A percentile compares a stretch with the other conserved stretches of the same genome.
phyloP scores from a whole-genome alignment of 1,140 invertebrate genomes.

The Cydia splendana region DNA sequence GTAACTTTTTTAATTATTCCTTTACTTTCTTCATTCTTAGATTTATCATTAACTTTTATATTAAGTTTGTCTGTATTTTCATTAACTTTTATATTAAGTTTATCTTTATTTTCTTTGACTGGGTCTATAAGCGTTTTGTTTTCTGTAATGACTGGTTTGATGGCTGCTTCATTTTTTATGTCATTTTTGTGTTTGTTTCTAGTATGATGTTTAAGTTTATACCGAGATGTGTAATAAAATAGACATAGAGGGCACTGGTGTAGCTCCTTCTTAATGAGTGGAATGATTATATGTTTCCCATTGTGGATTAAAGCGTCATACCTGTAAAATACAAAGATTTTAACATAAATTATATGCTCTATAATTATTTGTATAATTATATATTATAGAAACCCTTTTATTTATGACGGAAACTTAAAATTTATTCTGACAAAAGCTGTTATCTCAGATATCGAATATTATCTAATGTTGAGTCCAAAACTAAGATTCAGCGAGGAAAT shows the following conservation, averaged over 20 bases:
- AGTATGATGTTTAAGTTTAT: conserved; percentile 38
- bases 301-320: conserved; percentile 53
- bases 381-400: too few relatives aligned
- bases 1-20: background rate
- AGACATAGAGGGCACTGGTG: conserved; percentile 44
- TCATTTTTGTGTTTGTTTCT: conserved; percentile 32
- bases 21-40: background rate
- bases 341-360: too few relatives aligned
- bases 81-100: too few relatives aligned
- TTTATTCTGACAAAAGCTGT: too few relatives aligned
- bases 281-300: conserved; percentile 59
- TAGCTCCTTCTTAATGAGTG: conserved; percentile 43
- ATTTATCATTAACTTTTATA: background rate
- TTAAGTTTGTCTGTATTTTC: background rate
- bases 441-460: too few relatives aligned
- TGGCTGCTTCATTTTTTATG: background rate
- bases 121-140: background rate
- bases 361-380: too few relatives aligned
- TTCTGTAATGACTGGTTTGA: background rate
- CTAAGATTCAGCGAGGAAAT: too few relatives aligned
- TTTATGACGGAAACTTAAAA: too few relatives aligned
- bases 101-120: background rate
- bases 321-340: conserved; percentile 46
- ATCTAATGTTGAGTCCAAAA: too few relatives aligned
- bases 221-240: conserved; percentile 39